Evolutionary conservation across 2,113 vertebrate genomes (phyloP).

Genomic region (Sinocyclocheilus anophthalmus): DNA sequence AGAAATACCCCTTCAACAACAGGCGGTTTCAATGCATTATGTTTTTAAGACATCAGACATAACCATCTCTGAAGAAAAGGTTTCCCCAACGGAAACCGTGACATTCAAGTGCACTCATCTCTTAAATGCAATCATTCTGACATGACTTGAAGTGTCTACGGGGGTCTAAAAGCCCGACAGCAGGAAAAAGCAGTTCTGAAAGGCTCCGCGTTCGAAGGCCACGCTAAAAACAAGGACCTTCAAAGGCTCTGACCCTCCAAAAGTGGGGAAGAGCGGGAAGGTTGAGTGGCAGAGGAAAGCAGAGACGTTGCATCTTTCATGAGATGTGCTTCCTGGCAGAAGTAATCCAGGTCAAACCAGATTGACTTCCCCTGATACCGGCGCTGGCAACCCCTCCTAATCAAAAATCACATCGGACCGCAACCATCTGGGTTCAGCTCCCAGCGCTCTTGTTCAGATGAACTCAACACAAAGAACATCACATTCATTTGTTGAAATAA

Average conservation of each 20-base stretch:
- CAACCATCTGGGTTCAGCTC: neutral
- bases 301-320: slow-evolving; percentile 40
- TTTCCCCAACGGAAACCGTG: no score
- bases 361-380: slow-evolving; percentile 20
- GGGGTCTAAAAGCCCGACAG: neutral
- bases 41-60: no score
- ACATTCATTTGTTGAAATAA: neutral
- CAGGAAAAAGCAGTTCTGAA: neutral
- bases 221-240: slow-evolving; percentile 10
- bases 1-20: no score
- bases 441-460: neutral
- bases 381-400: neutral
- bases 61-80: neutral
- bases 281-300: slow-evolving; percentile 10
- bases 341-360: slow-evolving; percentile 32
- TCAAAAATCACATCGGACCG: neutral
- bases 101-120: neutral
- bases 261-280: neutral
- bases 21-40: no score
- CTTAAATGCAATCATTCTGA: neutral
- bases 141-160: neutral
- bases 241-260: neutral
- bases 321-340: slow-evolving; percentile 6
- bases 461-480: neutral
- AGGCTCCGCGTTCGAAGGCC: neutral